Base-by-base conservation (phyloP, 2,888 invertebrate genomes). In the Oasisia sp. region DNA sequence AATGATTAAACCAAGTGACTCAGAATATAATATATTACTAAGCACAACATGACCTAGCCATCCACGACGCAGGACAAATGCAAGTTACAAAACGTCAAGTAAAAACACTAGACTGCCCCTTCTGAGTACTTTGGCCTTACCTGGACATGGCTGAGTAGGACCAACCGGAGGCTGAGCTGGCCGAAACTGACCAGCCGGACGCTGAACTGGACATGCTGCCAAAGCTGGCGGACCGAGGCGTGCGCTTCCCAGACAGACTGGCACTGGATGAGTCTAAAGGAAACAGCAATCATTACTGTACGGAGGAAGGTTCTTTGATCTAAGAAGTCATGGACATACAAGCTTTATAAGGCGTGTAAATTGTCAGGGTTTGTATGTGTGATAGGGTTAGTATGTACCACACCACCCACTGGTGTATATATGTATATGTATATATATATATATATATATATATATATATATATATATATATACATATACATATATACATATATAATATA, bases 141-240 rank as follows among this genome's bases (percentile, higher is more conserved):
- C 93, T 92, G 90, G 93, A 93, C 92, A 93, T 92, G 38, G 92
- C 93, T 44, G 93, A 93, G 74, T 91, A 92, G 91, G 93, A 93
- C 92, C 91, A 92, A 44, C 93, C 93, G 19, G 95, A 94, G n/a
- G 95, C 94, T 32, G 94, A 94, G 12, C 94, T 94, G 45, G 94
- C 92, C 2, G 92, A 90, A 14, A 91, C 89, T 14, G 95, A 95
- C 93, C 95, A 95, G 50, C 95, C 95, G 8, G 94, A 94, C 19
- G 95, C 94, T 32, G 95, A 95, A 89, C 94, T 95, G 91, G 94
- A 94, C 90, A 95, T 94, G 90, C 95, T 96, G 91, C 95, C 94
- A 45, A 95, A 93, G 93, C 95, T 95, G n/a, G 94, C 95, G 9
- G 95, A 94, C 27, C 95, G 93, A 12, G 94, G 94, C 19, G 93